Conservation (phyloP, 2,888 invertebrate species). For the Leucozona laternaria region DNA sequence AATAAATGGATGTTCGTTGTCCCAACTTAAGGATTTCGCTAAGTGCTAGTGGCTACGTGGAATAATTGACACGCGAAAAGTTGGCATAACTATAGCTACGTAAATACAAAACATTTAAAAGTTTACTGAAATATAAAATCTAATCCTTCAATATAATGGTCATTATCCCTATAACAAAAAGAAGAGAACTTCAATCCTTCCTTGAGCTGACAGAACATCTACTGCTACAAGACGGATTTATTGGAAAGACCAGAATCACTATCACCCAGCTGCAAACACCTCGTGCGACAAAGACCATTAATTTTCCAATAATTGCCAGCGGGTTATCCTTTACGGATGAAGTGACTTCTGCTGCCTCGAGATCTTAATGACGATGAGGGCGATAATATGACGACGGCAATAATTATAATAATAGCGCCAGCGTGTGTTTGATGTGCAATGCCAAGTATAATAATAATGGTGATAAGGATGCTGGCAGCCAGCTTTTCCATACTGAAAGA, state of each 20-base stretch:
- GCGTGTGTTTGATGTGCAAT: slow-evolving; percentile 13
- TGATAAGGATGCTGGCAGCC: slow-evolving; percentile 32
- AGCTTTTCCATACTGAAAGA: not conserved
- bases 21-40: too few species aligned
- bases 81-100: too few species aligned
- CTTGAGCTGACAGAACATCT: not conserved
- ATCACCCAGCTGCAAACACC: not conserved
- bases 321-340: slow-evolving; percentile 16
- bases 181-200: not conserved
- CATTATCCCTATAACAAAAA: not conserved
- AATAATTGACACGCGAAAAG: too few species aligned
- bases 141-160: too few species aligned
- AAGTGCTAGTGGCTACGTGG: too few species aligned
- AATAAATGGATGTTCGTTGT: too few species aligned
- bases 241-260: not conserved
- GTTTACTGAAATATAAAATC: too few species aligned
- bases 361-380: slow-evolving; percentile 58
- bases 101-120: too few species aligned
- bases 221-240: not conserved
- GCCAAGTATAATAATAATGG: slow-evolving; percentile 7
- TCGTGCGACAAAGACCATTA: slow-evolving; percentile 47
- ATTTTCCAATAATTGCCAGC: slow-evolving; percentile 68
- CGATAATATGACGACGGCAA: slow-evolving; percentile 32
- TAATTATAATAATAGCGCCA: slow-evolving; percentile 7
- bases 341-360: slow-evolving; percentile 28